Evolutionary conservation across 2,113 vertebrate genomes (phyloP), one percentile per base, ranked within the genome.

Genomic region (Boulengeromyrus knoepffleri): DNA sequence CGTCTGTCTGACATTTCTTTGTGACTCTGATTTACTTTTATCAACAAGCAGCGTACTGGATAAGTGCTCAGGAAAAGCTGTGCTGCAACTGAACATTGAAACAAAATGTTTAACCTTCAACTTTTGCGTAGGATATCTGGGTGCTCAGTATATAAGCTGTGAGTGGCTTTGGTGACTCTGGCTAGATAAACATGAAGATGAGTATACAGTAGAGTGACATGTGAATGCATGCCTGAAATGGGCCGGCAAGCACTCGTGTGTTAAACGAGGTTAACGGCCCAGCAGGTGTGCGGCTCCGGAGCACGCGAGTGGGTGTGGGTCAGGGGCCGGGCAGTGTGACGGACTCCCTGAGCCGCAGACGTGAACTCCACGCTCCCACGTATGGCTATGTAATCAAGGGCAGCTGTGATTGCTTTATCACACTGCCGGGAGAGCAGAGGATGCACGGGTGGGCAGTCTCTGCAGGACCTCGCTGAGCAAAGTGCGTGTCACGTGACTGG

Each of bases 291-390:
- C 56, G 46, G 62, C 91, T 93, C 89, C 74, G 87, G 90, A 91
- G 91, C 90, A 90, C 66, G 36, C 39, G 87, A 53, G 85, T 86
- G 46, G 90, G 90, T 91, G 87, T 87, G 92, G 91, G 91, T 91
- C 89, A 91, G 49, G 36, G 85, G 90, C 88, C 90, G 58, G 87
- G 62, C 56, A 85, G 90, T 86, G 90, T 36, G 62, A 50, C 90
- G 91, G 92, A 93, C 70, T 91, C 91, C 90, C 87, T 66, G 86
- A 83, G 31, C 92, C 90, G 91, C 91, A 93, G 88, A 90, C 92
- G 91, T 92, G 90, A 93, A 93, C 88, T 90, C 85, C 17, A 80
- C 88, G 88, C 39, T 77, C 89, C 58, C 87, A 58, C 89, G 85
- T 88, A 91, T 89, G 80, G 90, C 47, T 87, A 89, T 90, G 89